Base-by-base conservation (phyloP, 2,113 vertebrate genomes). In the Osmerus mordax region DNA sequence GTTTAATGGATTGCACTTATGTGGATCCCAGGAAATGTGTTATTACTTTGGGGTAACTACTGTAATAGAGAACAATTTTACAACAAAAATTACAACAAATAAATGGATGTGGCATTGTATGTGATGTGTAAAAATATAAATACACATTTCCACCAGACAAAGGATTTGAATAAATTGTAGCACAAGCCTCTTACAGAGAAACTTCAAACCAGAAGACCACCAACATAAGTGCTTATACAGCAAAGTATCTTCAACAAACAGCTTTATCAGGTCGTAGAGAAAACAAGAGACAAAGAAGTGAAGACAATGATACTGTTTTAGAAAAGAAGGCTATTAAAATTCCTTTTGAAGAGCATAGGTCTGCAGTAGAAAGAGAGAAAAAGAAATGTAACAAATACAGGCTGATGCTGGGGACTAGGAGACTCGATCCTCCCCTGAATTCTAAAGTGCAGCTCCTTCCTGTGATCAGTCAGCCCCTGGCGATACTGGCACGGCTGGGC, bases 401-500 rank as follows among this genome's bases (percentile, higher is more conserved):
- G 71, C 75, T 84, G 80, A 84, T 82, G 74, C 84, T 70, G 72
- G 81, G 74, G 77, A 82, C 79, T 83, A 72, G 83, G 82, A 84
- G 85, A 85, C 85, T 89, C 80, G 83, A 87, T 85, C 85, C 87
- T 89, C 84, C 53, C 71, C 75, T 88, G 88, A 91, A 88, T 91
- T 92, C 77, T 83, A 89, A 89, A 92, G 88, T 88, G 78, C 74
- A 83, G 81, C 87, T 89, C 84, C 87, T 86, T 91, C 85, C 87
- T 91, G 86, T 89, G 87, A 91, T 91, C 86, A 87, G 85, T 87
- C 87, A 85, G 90, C 91, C 89, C 47, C 75, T 86, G 87, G 91
- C 90, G 78, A 87, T 88, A 86, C 87, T 90, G 90, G 89, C 90
- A 85, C 77, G 53, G 81, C 88, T 90, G 84, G 82, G 77, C 83